Evolutionary conservation across 2,888 invertebrate species (phyloP), one percentile per base, ranked within the genome.

Genomic region (Vandiemenella viatica): DNA sequence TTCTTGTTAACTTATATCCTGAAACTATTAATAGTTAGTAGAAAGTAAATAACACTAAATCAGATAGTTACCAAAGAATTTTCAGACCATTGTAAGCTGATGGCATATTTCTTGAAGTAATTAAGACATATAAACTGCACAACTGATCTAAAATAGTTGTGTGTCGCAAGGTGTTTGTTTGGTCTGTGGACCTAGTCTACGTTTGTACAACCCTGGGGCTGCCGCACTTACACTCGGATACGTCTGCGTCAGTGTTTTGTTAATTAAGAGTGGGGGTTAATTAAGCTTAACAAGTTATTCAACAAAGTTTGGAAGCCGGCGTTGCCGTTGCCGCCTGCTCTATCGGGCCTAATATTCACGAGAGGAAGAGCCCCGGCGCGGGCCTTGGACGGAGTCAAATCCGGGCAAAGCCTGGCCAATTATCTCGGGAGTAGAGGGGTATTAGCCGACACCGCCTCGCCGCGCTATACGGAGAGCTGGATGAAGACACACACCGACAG

Each of bases 271-370:
- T 44, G 48, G 48, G 49, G 53, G 55, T 55, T 55, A 55, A 55
- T 55, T 55, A 55, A 55, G 55, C 53, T 51, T 53, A 53, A 53
- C 55, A 55, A 55, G 55, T 55, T 55, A 53, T 53, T 55, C 50
- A 51, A 48, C 53, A 53, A 55, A 55, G 51, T 55, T 55, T 51
- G 51, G 47, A 17, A 42, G 42, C 10, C 17, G 38, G 20, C 17
- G 42, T 16, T 16, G 46, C 17, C 20, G 32, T n/a, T n/a, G 18
- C 21, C 15, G 43, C 6, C 8, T 17, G n/a, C 19, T 22, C 45
- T 45, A 26, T 17, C 17, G 40, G 18, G 18, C 43, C 49, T 49
- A 45, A 49, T 49, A 49, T 49, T 49, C 49, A 40, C 45, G 41
- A 20, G 45, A 40, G 49, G 45, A 16, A 32, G n/a, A n/a, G n/a